Conservation (phyloP, 2,797 vertebrate genomes). For the Iguana delicatissima region DNA sequence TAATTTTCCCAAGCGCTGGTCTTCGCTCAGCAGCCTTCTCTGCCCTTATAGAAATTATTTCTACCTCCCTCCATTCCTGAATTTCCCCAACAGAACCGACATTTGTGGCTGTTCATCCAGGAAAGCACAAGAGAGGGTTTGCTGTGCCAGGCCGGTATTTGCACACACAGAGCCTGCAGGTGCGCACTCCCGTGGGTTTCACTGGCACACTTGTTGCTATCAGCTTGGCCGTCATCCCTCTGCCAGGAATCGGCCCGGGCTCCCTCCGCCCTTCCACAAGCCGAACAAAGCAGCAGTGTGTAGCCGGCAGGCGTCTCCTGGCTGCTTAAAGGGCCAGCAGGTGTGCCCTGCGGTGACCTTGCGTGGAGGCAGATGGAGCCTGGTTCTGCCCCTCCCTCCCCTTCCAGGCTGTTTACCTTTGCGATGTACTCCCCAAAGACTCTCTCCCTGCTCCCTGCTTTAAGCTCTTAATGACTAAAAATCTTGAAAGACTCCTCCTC, state of each 20-base stretch:
- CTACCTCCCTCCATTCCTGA: not conserved
- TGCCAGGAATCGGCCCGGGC: not conserved
- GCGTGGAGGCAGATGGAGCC: too few species aligned
- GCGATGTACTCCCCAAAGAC: too few species aligned
- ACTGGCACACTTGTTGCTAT: not conserved
- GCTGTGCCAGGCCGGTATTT: not conserved
- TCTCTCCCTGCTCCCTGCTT: not conserved
- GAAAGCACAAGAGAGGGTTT: not conserved
- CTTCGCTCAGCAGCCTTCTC: not conserved
- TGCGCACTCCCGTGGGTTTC: too few species aligned
- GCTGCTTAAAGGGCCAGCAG: not conserved
- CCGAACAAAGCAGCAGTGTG: not conserved
- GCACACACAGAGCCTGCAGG: too few species aligned
- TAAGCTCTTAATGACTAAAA: not conserved
- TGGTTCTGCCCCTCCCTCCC: too few species aligned
- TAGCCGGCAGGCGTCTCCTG: not conserved
- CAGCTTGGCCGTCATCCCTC: not conserved
- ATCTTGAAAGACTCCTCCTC: not conserved
- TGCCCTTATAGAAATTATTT: not conserved
- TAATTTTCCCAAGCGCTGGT: not conserved
- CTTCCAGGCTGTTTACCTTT: not conserved
- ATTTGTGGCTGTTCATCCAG: not conserved
- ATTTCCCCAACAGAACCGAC: not conserved
- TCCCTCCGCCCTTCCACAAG: not conserved
- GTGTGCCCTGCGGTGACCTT: not conserved